phyloP scores from a whole-genome alignment of 1,140 invertebrate genomes.

The Diabrotica virgifera region DNA sequence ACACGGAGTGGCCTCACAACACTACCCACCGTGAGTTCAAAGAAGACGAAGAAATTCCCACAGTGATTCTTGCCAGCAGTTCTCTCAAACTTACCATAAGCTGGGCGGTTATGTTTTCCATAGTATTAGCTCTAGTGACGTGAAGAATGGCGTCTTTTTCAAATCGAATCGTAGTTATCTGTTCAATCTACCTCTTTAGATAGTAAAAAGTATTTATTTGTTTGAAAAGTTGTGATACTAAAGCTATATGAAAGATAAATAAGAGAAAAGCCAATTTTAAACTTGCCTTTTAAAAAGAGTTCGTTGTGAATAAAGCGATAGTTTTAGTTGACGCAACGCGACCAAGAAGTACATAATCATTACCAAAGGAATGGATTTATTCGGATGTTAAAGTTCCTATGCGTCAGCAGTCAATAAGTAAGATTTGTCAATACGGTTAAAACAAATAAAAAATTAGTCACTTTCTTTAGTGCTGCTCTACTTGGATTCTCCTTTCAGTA shows the following conservation, averaged over 20 bases:
- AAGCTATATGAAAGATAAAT: not conserved
- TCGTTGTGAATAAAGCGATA: not conserved
- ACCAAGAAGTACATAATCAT: not conserved
- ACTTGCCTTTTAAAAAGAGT: not conserved
- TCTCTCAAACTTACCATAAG: constrained; percentile 3
- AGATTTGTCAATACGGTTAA: too few species aligned
- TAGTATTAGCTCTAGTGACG: constrained; percentile 13
- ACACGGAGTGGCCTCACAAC: not conserved
- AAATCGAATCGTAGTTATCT: not conserved
- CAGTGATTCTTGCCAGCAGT: constrained; percentile 14
- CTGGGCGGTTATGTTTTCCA: constrained; percentile 17
- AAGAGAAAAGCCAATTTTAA: not conserved
- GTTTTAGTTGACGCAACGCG: not conserved
- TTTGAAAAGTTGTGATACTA: constrained; percentile 14
- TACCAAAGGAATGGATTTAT: too few species aligned
- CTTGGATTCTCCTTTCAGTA: too few species aligned
- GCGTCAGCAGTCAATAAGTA: too few species aligned
- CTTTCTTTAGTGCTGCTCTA: too few species aligned
- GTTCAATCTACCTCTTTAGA: constrained; percentile 30
- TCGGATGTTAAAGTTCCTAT: too few species aligned
- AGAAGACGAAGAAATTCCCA: constrained; percentile 10
- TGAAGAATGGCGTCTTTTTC: not conserved
- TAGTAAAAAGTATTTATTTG: constrained; percentile 25
- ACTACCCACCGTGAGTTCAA: not conserved
- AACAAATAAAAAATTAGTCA: too few species aligned